Evolutionary conservation across 2,797 vertebrate genomes (phyloP), one percentile per base, ranked within the genome.

Genomic region (Danionella dracula): DNA sequence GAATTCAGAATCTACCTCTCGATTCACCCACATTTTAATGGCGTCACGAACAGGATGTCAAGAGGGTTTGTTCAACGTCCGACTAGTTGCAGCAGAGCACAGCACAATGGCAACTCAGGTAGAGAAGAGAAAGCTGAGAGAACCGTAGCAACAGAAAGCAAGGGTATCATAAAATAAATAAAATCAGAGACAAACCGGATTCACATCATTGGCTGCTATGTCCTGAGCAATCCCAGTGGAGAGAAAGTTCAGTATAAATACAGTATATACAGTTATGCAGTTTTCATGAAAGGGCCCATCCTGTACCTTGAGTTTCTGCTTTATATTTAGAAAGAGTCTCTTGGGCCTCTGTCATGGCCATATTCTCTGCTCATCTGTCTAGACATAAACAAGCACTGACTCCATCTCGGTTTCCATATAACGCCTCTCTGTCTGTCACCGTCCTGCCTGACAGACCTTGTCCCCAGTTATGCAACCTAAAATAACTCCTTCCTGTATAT

Each of bases 121-220:
- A n/a, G n/a, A n/a, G n/a, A n/a, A n/a, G n/a, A n/a, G n/a, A n/a
- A n/a, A n/a, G n/a, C n/a, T n/a, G n/a, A n/a, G n/a, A n/a, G n/a
- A n/a, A n/a, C n/a, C n/a, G n/a, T n/a, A n/a, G n/a, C n/a, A n/a
- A n/a, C n/a, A n/a, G n/a, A n/a, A n/a, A n/a, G n/a, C n/a, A n/a
- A n/a, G n/a, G n/a, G n/a, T n/a, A n/a, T 98, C 74, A 99, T 99
- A 96, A 99, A 95, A 82, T 99, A 98, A 85, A 63, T 96, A 72
- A 99, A 99, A 86, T 93, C 97, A 0, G 93, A 98, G 79, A 94
- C 96, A 48, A 99, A 98, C 67, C 78, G 96, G 76, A 91, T 99
- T 77, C 94, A 99, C 74, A 90, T 99, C 74, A 98, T 99, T 96
- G 97, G 97, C 80, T 97, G 94, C 80, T 99, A 99, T 15, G 92